These are phyloP conservation scores for Chloroceryle aenea DNA, from an alignment of 2,113 vertebrate genomes.

Conservation along the genomic window DNA sequence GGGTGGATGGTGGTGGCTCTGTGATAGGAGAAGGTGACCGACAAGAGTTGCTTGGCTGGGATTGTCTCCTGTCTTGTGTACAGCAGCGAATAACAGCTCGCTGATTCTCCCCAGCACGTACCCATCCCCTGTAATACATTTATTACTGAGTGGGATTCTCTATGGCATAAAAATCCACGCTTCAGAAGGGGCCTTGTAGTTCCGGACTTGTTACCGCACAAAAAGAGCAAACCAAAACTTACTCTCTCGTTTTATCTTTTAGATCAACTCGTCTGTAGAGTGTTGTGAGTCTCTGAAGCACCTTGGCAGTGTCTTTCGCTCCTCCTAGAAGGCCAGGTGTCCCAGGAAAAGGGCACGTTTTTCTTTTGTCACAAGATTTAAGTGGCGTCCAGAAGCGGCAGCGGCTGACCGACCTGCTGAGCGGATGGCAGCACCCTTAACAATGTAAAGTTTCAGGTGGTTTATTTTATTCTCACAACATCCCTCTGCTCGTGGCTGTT, in stretches of 20 bases:
- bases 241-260: background rate
- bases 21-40: background rate
- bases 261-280: conserved; percentile 13
- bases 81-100: background rate
- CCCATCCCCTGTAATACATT: rapidly evolving
- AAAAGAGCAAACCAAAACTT: background rate
- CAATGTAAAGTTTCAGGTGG: conserved; percentile 33
- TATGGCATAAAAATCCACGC: background rate
- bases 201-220: background rate
- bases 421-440: conserved; percentile 13
- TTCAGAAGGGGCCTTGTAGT: background rate
- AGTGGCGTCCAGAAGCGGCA: background rate
- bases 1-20: background rate
- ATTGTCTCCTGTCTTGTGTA: background rate
- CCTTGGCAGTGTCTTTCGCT: background rate
- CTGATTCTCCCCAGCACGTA: background rate
- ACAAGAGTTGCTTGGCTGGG: background rate
- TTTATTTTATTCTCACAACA: background rate
- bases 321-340: conserved; percentile 5
- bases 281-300: background rate
- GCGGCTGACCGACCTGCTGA: background rate
- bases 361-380: background rate
- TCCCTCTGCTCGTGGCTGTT: background rate
- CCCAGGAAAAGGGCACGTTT: background rate
- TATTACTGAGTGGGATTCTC: rapidly evolving